Percentiles rank a stretch among this genome's conserved stretches.
phyloP scores from a whole-genome alignment of 2,113 vertebrate species.

The Crypturellus undulatus region DNA sequence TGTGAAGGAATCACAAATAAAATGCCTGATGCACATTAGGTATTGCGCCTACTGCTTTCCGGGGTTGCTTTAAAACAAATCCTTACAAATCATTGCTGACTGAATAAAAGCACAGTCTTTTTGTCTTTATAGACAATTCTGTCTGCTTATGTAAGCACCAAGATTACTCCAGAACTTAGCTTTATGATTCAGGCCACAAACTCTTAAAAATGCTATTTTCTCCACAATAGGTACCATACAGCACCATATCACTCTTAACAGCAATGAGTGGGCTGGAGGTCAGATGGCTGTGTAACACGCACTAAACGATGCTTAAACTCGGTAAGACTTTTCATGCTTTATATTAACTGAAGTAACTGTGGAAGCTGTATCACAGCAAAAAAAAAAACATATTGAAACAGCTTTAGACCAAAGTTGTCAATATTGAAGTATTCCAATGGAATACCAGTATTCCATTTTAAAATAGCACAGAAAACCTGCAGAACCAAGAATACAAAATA shows the following conservation, averaged over 20 bases:
- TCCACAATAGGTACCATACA: neutral
- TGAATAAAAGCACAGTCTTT: neutral
- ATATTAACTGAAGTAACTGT: neutral
- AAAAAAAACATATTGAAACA: neutral
- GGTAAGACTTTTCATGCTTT: neutral
- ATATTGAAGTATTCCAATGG: neutral
- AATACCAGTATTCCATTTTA: neutral
- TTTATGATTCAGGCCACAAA: neutral
- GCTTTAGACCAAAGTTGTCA: neutral
- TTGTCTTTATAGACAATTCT: neutral
- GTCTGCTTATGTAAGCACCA: neutral
- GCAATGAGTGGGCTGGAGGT: neutral
- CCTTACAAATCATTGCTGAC: neutral
- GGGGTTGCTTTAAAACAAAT: neutral
- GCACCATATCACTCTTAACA: neutral
- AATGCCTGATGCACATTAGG: neutral
- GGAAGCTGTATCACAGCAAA: neutral
- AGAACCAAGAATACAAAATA: neutral
- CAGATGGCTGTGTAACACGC: neutral
- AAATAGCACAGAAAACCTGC: neutral
- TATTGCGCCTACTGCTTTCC: neutral
- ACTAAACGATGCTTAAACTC: neutral
- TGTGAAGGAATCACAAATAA: neutral
- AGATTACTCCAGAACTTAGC: neutral
- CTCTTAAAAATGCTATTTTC: neutral